Percentiles rank a stretch among this genome's conserved stretches.
Conservation (phyloP, 2,797 vertebrate genomes). For the Gadopsis bispinosus region DNA sequence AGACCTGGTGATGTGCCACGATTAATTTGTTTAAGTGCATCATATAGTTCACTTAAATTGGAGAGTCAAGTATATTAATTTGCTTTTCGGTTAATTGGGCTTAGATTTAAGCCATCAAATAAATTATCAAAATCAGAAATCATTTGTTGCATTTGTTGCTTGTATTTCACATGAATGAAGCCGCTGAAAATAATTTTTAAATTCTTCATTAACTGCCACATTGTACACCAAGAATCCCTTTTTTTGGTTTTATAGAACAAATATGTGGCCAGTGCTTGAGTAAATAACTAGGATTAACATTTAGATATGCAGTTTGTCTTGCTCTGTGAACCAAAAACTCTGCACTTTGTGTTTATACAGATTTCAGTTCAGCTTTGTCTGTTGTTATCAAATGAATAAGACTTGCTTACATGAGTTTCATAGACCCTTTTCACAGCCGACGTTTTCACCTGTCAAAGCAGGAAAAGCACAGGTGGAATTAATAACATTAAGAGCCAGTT, state of each 20-base stretch:
- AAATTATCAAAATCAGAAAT: background rate
- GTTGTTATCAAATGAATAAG: background rate
- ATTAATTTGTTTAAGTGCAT: background rate
- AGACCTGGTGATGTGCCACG: background rate
- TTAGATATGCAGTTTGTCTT: slow-evolving; percentile 3
- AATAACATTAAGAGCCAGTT: no score
- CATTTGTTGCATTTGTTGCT: background rate
- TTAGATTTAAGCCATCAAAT: background rate
- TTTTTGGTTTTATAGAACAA: background rate
- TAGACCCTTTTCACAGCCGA: no score
- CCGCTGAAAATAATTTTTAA: background rate
- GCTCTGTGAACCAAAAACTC: background rate
- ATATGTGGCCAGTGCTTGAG: background rate
- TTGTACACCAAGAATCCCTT: background rate
- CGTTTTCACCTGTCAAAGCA: no score
- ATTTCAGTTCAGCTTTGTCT: background rate
- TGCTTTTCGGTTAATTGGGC: background rate
- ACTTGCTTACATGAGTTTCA: background rate
- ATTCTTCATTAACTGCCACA: background rate
- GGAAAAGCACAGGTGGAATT: no score
- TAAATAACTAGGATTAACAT: background rate
- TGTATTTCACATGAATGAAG: background rate
- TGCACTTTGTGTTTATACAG: background rate
- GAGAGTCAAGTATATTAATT: background rate
- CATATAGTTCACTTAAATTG: background rate